phyloP scores from a whole-genome alignment of 2,113 vertebrate species.

The Murina feae region DNA sequence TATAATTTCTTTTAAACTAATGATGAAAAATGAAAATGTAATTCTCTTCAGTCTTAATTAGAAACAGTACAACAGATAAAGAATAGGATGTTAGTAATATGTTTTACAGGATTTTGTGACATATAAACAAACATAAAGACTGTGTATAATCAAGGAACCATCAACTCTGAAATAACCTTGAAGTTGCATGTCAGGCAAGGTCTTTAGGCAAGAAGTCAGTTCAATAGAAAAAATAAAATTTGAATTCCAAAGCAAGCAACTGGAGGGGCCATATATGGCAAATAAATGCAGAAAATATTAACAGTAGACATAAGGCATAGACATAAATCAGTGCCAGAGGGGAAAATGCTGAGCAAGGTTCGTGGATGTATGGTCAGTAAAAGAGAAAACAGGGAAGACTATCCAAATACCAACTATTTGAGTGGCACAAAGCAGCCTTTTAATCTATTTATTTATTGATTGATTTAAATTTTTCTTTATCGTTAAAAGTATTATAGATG shows the following conservation, averaged over 20 bases:
- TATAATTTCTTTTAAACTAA: neutral
- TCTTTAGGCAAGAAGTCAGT: neutral
- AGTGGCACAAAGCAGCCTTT: neutral
- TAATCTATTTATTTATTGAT: neutral
- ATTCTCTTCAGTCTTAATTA: neutral
- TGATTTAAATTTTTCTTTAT: too few relatives aligned
- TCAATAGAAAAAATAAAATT: neutral
- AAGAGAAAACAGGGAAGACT: neutral
- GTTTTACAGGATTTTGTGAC: neutral
- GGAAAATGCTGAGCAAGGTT: neutral
- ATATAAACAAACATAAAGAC: neutral
- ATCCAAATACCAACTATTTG: neutral
- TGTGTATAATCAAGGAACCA: neutral
- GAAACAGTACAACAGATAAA: neutral
- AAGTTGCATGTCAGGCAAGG: neutral
- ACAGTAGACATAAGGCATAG: rapidly evolving
- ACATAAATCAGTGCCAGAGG: neutral
- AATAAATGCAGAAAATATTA: neutral
- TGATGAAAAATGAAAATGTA: neutral
- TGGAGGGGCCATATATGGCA: neutral
- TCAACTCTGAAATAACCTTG: neutral
- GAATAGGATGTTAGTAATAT: neutral
- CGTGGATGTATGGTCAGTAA: neutral
- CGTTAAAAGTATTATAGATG: too few relatives aligned
- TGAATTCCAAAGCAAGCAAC: neutral